These are phyloP conservation scores for Stegostoma tigrinum DNA, from an alignment of 2,113 vertebrate species.

Conservation along the genomic window DNA sequence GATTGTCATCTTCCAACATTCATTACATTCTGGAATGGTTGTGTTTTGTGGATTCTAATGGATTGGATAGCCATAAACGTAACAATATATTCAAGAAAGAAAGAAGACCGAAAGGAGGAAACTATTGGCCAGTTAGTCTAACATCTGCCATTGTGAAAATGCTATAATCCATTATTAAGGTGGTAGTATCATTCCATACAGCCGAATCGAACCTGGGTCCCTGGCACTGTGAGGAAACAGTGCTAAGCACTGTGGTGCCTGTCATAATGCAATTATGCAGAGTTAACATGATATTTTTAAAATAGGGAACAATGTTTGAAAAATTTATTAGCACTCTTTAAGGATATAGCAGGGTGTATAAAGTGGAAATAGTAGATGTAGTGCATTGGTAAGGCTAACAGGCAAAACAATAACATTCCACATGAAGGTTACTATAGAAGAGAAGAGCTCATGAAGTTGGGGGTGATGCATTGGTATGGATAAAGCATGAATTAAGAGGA, in stretches of 20 bases:
- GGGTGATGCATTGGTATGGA: not conserved
- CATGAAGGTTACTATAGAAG: not conserved
- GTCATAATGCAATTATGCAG: not conserved
- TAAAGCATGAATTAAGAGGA: not conserved
- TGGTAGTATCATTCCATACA: not conserved
- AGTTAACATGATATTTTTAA: not conserved
- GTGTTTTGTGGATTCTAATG: not conserved
- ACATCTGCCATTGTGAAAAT: not conserved
- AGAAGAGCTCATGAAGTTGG: not conserved
- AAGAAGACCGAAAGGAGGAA: not conserved
- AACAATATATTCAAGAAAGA: not conserved
- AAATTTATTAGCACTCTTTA: not conserved
- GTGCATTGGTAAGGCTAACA: not conserved
- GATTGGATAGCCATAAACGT: not conserved
- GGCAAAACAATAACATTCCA: not conserved
- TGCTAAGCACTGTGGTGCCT: too few species aligned
- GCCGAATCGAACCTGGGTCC: too few species aligned
- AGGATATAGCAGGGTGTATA: not conserved
- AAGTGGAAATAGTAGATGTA: not conserved
- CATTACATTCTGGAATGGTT: not conserved
- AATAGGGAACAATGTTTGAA: not conserved
- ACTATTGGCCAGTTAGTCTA: not conserved
- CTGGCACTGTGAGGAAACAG: too few species aligned
- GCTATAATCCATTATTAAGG: not conserved
- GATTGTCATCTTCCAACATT: too few species aligned